Conservation (phyloP, 1,140 invertebrate species). For the Trichogramma pretiosum region DNA sequence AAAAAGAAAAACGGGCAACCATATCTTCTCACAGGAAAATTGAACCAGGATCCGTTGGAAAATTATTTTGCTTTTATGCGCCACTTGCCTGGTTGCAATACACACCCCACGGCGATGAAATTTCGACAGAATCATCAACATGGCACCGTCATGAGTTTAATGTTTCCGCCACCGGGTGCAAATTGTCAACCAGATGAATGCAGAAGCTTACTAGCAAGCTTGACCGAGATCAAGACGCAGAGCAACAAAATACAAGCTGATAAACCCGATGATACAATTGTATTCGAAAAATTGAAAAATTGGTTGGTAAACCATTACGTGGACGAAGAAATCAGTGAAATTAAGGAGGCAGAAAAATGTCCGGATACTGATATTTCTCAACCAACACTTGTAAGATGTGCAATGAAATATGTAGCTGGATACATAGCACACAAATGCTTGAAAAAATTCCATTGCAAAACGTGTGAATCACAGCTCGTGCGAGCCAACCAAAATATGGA, state of each 20-base stretch:
- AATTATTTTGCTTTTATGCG: constrained; percentile 23
- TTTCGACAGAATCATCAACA: neutral
- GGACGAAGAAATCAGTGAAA: neutral
- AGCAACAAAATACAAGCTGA: too few relatives aligned
- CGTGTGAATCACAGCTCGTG: neutral
- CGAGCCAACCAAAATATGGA: neutral
- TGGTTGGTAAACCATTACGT: neutral
- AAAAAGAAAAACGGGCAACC: constrained; percentile 11
- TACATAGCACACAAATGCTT: neutral
- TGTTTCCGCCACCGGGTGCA: neutral
- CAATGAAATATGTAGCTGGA: neutral
- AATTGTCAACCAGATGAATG: neutral
- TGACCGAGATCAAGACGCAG: neutral
- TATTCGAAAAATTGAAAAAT: neutral
- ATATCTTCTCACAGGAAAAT: constrained; percentile 14
- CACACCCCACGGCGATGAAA: neutral
- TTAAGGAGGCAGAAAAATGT: neutral
- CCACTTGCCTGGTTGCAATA: constrained; percentile 17
- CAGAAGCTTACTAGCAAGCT: neutral
- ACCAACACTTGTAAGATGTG: neutral
- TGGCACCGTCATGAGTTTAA: neutral
- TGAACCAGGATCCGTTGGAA: constrained; percentile 25
- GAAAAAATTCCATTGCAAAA: neutral
- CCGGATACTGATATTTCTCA: too few relatives aligned
- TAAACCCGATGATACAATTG: neutral